Evolutionary conservation across 2,888 invertebrate species (phyloP).

Genomic region (Leucophora obtusa): DNA sequence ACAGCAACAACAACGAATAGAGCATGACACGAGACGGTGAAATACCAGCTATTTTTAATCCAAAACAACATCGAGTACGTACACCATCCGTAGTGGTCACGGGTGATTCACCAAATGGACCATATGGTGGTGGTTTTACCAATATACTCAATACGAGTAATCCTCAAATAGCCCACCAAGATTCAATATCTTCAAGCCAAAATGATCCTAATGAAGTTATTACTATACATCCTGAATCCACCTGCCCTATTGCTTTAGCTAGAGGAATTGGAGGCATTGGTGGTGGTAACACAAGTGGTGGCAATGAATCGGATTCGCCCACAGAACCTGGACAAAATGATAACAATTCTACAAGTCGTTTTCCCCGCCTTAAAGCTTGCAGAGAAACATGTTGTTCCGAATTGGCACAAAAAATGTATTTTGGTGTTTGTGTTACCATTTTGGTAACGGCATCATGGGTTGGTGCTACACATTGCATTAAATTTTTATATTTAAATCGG

Average conservation of each 20-base stretch:
- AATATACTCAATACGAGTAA: constrained; percentile 79
- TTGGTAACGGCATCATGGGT: constrained; percentile 95
- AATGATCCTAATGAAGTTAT: constrained; percentile 80
- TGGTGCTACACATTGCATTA: constrained; percentile 94
- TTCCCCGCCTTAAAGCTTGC: constrained; percentile 80
- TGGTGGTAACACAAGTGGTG: constrained; percentile 68
- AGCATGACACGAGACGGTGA: constrained; percentile 86
- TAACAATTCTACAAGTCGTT: constrained; percentile 71
- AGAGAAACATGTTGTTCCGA: constrained; percentile 89
- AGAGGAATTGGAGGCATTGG: constrained; percentile 64
- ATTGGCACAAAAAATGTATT: constrained; percentile 92
- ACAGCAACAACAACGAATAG: constrained; percentile 63
- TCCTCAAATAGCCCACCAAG: constrained; percentile 80
- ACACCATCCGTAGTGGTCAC: constrained; percentile 86
- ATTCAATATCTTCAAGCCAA: constrained; percentile 82
- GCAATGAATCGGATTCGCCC: constrained; percentile 72
- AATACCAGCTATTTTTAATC: constrained; percentile 90
- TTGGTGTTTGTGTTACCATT: constrained; percentile 91
- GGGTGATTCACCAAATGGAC: constrained; percentile 81
- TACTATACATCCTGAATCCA: constrained; percentile 72
- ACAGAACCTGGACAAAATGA: constrained; percentile 69
- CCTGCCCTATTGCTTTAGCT: constrained; percentile 51
- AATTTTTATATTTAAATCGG: constrained; percentile 86
- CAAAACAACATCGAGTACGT: constrained; percentile 81
- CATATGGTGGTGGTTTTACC: constrained; percentile 78